Base-by-base conservation (phyloP, 2,888 invertebrate species). In the Isoperla grammatica region DNA sequence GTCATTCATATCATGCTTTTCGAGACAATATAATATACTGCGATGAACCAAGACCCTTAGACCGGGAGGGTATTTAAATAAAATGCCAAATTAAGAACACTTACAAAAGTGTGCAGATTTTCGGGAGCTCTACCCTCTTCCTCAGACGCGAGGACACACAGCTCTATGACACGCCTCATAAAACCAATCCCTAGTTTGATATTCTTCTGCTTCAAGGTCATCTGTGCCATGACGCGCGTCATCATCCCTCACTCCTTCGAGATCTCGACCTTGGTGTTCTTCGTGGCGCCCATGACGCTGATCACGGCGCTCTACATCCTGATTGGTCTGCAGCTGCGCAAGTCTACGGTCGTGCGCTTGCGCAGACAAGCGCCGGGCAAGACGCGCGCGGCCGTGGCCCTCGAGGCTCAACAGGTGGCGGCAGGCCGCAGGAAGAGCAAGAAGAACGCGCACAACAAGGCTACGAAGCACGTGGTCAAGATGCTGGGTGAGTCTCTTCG, bases 271-370 rank as follows among this genome's bases (percentile, higher is more conserved):
- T 74, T 81, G 60, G 68, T 82, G 15, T 81, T 83, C 68, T 84
- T 84, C 71, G 74, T 82, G 6, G 74, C 79, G 1, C 83, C 83
- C 1, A 80, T 84, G 80, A 75, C 78, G 4, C 70, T 83, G 54
- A 81, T 84, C 61, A 78, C 78, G 6, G 76, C 80, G 4, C 72
- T 84, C 23, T 84, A 84, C 69, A 70, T 76, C 53, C 68, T 76
- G 57, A 77, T 77, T 61, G 77, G 75, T 13, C 67, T 77, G 12
- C 75, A 75, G 62, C 67, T 77, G 48, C 71, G 74, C 56, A 68
- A 69, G 59, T 74, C 75, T 1, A 73, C 72, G 29, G 49, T 50
- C 3, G 49, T 50, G 1, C 49, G 49, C 2, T 29, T 50, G 49
- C 49, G 49, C 49, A 29, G 49, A 35, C 49, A 50, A 13, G 49